phyloP scores from a whole-genome alignment of 1,140 invertebrate species.

The Macrosteles quadrilineatus region DNA sequence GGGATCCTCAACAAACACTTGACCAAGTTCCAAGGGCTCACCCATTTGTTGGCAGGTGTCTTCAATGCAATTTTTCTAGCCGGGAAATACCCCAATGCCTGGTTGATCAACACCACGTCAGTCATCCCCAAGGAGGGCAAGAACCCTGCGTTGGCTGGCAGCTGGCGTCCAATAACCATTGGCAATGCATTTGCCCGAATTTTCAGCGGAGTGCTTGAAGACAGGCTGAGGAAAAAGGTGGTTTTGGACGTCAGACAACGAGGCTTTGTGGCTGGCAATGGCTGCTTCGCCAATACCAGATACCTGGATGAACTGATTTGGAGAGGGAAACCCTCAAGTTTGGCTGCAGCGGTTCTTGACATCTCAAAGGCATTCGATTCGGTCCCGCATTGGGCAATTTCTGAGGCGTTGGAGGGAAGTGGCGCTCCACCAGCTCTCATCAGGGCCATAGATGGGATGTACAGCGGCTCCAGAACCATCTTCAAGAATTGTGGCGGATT shows the following conservation, averaged over 20 bases:
- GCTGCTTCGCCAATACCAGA: too few species aligned
- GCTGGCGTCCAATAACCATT: background rate
- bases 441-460: background rate
- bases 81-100: background rate
- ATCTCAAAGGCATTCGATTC: background rate
- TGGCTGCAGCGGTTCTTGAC: background rate
- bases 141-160: background rate
- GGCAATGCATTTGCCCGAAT: background rate
- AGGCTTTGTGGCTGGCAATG: too few species aligned
- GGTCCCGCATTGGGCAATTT: background rate
- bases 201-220: background rate
- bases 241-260: too few species aligned
- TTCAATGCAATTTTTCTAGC: background rate
- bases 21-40: background rate
- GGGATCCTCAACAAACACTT: too few species aligned
- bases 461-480: background rate
- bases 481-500: conserved; percentile 5
- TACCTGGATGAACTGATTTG: too few species aligned
- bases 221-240: too few species aligned
- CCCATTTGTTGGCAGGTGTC: background rate
- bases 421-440: background rate
- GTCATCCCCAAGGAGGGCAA: too few species aligned
- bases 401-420: background rate
- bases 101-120: too few species aligned
- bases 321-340: too few species aligned